Base-by-base conservation (phyloP, 2,888 invertebrate genomes). In the Meliscaeva auricollis region DNA sequence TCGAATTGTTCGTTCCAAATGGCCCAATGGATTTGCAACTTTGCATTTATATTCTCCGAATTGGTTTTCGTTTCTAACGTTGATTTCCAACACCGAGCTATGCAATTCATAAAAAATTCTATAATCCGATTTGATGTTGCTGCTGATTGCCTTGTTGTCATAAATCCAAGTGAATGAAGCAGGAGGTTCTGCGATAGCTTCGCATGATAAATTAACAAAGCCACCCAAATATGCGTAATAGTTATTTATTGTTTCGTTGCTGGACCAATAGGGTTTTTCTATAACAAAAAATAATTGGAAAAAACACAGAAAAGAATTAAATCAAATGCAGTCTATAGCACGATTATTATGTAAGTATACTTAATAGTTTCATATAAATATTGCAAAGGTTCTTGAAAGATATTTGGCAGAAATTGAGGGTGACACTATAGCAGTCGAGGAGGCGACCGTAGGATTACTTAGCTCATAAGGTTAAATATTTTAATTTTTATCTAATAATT, bases 201-300 rank as follows among this genome's bases (percentile, higher is more conserved):
- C 91, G 90, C 95, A 95, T 9, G 94, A 94, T 73, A 95, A 91
- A 90, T 95, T 95, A 3, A 93, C 94, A 48, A 90, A 90, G 41
- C 94, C 94, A 26, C 93, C 93, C 80, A 94, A 88, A 87, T 91
- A 92, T 32, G 91, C 90, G 78, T 90, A 92, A 78, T 91, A 90
- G 52, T 89, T 72, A 74, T 89, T 89, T 26, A 89, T 87, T 35
- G 90, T 90, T 64, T 90, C 90, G 85, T 90, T 90, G 81, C 88
- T 88, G 77, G 89, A 88, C 90, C 91, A 90, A 60, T 90, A 87
- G 2, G 92, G 92, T 84, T 90, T 90, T 89, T 92, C 92, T 92
- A 88, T 0, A 41, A 50, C 11, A 35, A 17, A 11, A 74, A 58
- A 8, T 30, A 44, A 15, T 26, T 44, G n/a, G n/a, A n/a, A n/a